A percentile compares a stretch with the other conserved stretches of the same genome.
phyloP scores from a whole-genome alignment of 1,140 invertebrate species.

The Brachionus rotundiformis region DNA sequence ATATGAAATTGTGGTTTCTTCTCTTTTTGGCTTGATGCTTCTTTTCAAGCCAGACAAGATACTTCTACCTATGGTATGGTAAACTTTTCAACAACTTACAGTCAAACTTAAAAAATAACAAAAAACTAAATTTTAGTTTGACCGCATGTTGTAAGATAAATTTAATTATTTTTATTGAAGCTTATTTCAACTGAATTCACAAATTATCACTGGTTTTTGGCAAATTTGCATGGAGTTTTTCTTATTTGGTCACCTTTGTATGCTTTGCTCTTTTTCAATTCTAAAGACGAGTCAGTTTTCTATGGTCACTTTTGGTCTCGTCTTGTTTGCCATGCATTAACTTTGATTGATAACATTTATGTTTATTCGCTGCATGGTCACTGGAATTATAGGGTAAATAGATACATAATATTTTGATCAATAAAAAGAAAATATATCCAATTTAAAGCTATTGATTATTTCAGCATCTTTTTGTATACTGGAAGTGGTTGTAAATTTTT shows the following conservation, averaged over 20 bases:
- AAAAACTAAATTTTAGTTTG: neutral
- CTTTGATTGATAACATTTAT: slow-evolving; percentile 16
- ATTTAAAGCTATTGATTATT: neutral
- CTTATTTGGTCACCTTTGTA: slow-evolving; percentile 9
- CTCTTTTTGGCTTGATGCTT: neutral
- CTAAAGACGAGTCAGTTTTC: slow-evolving; percentile 18
- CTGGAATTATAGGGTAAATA: slow-evolving; percentile 36
- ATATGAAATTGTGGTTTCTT: slow-evolving; percentile 6
- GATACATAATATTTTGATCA: neutral
- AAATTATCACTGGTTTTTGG: slow-evolving; percentile 14
- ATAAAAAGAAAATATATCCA: neutral
- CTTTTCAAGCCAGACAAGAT: neutral
- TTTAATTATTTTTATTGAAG: neutral
- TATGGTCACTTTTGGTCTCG: slow-evolving; percentile 29
- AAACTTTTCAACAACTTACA: no score
- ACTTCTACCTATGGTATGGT: neutral
- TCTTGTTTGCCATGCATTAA: neutral
- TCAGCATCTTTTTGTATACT: neutral
- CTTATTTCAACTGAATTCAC: slow-evolving; percentile 8
- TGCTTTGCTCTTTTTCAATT: neutral
- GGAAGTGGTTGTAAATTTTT: slow-evolving; percentile 6
- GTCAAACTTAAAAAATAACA: no score
- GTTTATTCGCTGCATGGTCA: neutral
- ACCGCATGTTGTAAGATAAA: neutral
- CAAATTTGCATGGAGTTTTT: slow-evolving; percentile 13